Evolutionary conservation across 2,113 vertebrate genomes (phyloP).

Genomic region (Amblyopsis rosae): DNA sequence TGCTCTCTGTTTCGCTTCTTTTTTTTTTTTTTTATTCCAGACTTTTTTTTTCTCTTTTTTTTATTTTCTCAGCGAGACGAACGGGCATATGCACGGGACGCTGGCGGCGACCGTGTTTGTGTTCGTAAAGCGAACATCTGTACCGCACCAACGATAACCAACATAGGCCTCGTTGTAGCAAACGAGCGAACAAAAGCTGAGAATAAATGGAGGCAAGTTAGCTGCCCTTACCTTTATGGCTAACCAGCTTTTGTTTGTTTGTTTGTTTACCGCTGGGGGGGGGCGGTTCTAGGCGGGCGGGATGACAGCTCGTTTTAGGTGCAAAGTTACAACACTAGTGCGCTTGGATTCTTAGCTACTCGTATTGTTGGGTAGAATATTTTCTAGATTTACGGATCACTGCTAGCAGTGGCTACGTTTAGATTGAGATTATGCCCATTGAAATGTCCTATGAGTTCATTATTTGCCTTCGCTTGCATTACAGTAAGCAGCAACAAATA

Average conservation of each 20-base stretch:
- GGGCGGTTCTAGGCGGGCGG: too few species aligned
- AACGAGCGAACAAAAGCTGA: slow-evolving; percentile 71
- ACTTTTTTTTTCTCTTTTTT: slow-evolving; percentile 66
- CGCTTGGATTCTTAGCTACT: background rate
- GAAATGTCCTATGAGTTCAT: too few species aligned
- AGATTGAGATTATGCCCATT: too few species aligned
- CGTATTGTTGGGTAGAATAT: background rate
- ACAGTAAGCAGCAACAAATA: too few species aligned
- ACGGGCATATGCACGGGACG: slow-evolving; percentile 58
- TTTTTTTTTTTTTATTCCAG: slow-evolving; percentile 68
- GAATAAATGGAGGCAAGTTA: slow-evolving; percentile 75
- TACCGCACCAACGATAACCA: slow-evolving; percentile 38
- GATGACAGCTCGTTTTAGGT: slow-evolving; percentile 4
- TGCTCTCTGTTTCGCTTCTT: background rate
- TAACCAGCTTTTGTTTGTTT: slow-evolving; percentile 43
- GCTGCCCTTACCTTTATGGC: slow-evolving; percentile 31
- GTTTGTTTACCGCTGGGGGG: slow-evolving; percentile 33
- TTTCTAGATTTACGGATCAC: background rate
- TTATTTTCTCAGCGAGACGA: slow-evolving; percentile 70
- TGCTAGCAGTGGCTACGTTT: too few species aligned
- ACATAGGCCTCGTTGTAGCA: slow-evolving; percentile 57
- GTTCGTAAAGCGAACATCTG: slow-evolving; percentile 55
- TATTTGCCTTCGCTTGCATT: too few species aligned
- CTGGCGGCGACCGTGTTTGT: slow-evolving; percentile 31
- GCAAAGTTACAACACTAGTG: background rate